A percentile compares a stretch with the other conserved stretches of the same genome.
Evolutionary conservation across 2,797 vertebrate species (phyloP).

Genomic region (Meriones psammophilus): DNA sequence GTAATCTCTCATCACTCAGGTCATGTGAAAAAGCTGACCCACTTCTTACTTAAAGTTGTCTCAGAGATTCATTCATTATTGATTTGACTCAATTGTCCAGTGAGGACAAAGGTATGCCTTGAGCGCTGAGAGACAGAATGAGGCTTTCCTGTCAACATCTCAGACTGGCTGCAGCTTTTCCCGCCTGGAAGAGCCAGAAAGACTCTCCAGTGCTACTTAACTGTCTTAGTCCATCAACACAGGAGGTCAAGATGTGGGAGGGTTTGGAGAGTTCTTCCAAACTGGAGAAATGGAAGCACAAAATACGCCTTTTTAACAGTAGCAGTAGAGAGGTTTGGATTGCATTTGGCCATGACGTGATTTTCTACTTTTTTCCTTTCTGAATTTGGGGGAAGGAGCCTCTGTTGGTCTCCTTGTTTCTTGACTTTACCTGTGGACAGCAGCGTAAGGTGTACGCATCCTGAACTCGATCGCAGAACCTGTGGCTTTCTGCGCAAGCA

Average conservation of each 20-base stretch:
- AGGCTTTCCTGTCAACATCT: background rate
- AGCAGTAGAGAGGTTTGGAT: conserved; percentile 14
- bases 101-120: background rate
- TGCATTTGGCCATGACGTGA: background rate
- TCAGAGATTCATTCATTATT: background rate
- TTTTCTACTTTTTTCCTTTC: background rate
- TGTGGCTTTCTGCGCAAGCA: conserved; percentile 94
- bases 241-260: background rate
- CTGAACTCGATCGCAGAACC: conserved; percentile 98
- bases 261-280: too few relatives aligned
- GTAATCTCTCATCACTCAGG: background rate
- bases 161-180: background rate
- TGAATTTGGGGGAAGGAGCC: background rate
- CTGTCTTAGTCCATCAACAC: background rate
- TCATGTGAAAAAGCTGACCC: background rate
- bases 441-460: conserved; percentile 98
- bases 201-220: background rate
- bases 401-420: background rate
- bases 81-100: background rate
- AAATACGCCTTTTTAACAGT: conserved; percentile 12
- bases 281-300: background rate
- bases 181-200: background rate
- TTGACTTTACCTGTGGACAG: conserved; percentile 96
- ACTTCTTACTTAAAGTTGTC: background rate
- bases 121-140: background rate